Base-by-base conservation (phyloP, 92 coral and sea anemone genomes). In the Zoanthus solanderi region DNA sequence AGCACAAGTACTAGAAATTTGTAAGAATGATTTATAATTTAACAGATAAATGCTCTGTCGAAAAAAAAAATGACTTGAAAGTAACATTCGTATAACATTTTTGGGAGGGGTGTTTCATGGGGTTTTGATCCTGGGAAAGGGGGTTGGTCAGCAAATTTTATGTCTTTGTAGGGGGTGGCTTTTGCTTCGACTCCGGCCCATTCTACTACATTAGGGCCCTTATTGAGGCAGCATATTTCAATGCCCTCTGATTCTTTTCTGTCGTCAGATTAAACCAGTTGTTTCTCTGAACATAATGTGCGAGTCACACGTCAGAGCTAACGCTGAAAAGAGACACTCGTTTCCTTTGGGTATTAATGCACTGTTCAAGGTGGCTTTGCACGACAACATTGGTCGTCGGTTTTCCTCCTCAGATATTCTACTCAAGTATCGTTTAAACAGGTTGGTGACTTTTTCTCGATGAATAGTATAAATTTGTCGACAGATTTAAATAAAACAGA, bases 271-370 rank as follows among this genome's bases (percentile, higher is more conserved):
- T 15, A 97, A 97, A 86, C 88, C 97, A 71, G 99, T 97, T 48
- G 92, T 98, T 0, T 97, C 99, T 1, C 89, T 97, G 68, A 54
- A 94, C 31, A 92, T 97, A 84, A 90, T 93, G 30, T 92, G 97
- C 68, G 94, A 93, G 88, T 93, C 99, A 32, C 91, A 90, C 13
- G 94, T 97, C 37, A 93, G 96, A 88, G 96, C 99, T 5, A 93
- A 92, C 15, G 94, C 99, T 7, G 95, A 93, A 74, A 95, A 95
- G 72, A 91, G 91, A 7, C 99, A 97, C 67, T 91, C 98, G 7
- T 97, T 97, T 47, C 99, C 99, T 10, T 91, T 97, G 18, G 99
- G 99, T 4, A 95, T 97, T 95, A 95, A 93, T 82, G 98, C 94
- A 0, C 88, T 95, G 76, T 95, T 97, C 34, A 85, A 90, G 10